Evolutionary conservation across 2,888 invertebrate genomes (phyloP).

Genomic region (Acanthopleura granulata): DNA sequence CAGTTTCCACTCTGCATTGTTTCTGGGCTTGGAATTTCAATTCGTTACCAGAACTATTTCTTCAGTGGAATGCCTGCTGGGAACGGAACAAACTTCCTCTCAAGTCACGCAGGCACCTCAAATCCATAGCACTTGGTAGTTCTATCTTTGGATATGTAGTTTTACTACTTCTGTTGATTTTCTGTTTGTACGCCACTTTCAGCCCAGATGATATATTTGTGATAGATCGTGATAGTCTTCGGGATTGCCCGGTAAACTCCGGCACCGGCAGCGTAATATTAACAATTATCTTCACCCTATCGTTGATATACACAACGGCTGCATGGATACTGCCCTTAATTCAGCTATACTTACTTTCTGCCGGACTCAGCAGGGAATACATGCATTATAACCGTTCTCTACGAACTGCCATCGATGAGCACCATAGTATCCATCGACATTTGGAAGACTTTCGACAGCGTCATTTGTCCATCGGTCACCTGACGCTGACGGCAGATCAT

Average conservation of each 20-base stretch:
- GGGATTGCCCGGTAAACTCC: not conserved
- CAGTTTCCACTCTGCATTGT: not conserved
- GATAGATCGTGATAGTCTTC: not conserved
- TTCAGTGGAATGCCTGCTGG: too few species aligned
- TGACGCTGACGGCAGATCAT: not conserved
- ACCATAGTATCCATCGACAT: not conserved
- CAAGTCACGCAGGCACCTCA: not conserved
- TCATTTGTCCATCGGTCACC: not conserved
- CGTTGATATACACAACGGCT: not conserved
- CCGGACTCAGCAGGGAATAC: not conserved
- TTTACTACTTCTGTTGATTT: not conserved
- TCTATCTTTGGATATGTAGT: not conserved
- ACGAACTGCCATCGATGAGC: not conserved
- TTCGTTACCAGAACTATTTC: not conserved
- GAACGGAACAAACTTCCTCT: not conserved
- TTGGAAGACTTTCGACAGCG: constrained; percentile 13
- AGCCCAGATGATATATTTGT: not conserved
- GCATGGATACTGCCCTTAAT: not conserved
- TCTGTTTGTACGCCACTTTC: not conserved
- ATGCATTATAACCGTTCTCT: not conserved
- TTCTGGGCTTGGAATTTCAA: not conserved
- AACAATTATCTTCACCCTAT: not conserved
- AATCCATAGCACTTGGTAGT: not conserved
- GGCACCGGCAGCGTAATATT: not conserved
- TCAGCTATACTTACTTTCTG: not conserved